These are phyloP conservation scores for Apaloderma vittatum DNA, from an alignment of 2,113 vertebrate species.

Conservation along the genomic window DNA sequence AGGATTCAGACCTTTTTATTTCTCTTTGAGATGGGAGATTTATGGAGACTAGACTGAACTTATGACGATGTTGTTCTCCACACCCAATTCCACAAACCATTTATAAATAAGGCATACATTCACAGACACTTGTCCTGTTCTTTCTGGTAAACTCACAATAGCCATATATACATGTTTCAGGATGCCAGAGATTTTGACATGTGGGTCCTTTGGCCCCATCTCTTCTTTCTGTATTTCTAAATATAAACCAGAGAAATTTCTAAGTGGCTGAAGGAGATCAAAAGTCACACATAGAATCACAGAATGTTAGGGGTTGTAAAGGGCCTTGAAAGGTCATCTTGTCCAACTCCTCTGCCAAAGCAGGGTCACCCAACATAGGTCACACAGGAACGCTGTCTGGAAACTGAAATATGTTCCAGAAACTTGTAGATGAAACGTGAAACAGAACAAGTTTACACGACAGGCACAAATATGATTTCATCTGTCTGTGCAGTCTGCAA, in stretches of 20 bases:
- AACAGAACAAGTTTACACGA: neutral
- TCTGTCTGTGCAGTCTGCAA: neutral
- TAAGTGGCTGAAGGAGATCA: neutral
- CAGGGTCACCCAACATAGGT: too few species aligned
- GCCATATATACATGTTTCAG: neutral
- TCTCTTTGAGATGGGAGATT: neutral
- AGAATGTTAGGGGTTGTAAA: too few species aligned
- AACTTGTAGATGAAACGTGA: neutral
- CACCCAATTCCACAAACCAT: neutral
- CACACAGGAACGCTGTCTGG: neutral
- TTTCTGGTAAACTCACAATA: neutral
- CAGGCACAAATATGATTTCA: neutral
- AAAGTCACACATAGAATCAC: too few species aligned
- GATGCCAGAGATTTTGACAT: neutral
- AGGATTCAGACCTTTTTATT: neutral
- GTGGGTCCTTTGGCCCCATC: fast-evolving
- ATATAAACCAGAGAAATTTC: neutral
- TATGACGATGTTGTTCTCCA: neutral
- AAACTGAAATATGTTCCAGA: neutral
- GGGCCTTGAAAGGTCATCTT: too few species aligned
- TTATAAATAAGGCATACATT: neutral
- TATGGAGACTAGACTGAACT: neutral
- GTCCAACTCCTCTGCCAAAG: too few species aligned
- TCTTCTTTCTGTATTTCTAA: neutral
- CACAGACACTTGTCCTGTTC: neutral